Percentiles rank a stretch among this genome's conserved stretches.
Conservation (phyloP, 2,888 invertebrate species). For the Eristalis intricaria region DNA sequence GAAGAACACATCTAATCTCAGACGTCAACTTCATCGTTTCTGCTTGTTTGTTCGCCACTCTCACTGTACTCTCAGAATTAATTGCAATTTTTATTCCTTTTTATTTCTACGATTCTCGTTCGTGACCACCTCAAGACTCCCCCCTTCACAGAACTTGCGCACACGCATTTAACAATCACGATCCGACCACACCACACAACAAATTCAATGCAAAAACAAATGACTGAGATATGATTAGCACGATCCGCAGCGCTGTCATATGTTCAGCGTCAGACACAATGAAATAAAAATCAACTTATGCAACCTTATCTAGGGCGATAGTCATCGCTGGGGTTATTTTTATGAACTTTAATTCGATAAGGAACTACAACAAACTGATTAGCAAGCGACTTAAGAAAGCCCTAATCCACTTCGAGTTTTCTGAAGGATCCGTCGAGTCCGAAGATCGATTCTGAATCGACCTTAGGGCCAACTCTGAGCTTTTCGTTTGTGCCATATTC, state of each 20-base stretch:
- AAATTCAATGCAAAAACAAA: neutral
- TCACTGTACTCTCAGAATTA: too few species aligned
- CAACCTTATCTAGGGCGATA: neutral
- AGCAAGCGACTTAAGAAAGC: neutral
- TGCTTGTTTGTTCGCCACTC: too few species aligned
- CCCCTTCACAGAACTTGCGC: neutral
- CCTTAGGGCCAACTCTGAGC: conserved; percentile 73
- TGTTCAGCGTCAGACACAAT: neutral
- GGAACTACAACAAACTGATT: neutral
- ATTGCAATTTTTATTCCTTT: neutral
- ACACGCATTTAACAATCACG: neutral
- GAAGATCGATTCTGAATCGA: conserved; percentile 74
- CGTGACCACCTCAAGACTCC: neutral
- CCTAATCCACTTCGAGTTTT: conserved; percentile 77
- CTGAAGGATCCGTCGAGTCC: conserved; percentile 78
- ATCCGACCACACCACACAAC: neutral
- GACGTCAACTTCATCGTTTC: too few species aligned
- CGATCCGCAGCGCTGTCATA: neutral
- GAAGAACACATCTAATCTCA: too few species aligned
- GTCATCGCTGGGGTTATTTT: neutral
- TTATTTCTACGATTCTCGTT: neutral
- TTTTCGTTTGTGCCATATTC: conserved; percentile 76
- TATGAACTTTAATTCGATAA: neutral
- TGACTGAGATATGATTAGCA: neutral
- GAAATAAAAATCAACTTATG: neutral